Base-by-base conservation (phyloP, 2,888 invertebrate genomes). In the Euzophera pinguis region DNA sequence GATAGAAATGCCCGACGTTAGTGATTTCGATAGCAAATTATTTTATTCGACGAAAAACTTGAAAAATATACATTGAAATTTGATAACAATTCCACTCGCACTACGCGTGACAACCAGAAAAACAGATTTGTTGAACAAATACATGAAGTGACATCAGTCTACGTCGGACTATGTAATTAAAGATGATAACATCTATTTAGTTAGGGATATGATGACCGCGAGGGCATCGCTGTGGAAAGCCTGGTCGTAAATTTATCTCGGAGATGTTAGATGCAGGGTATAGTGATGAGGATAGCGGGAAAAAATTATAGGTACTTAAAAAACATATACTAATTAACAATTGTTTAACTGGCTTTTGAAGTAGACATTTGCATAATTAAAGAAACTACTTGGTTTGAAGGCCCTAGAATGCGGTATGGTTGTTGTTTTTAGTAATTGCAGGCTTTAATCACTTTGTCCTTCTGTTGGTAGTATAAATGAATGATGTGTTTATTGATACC, bases 131-230 rank as follows among this genome's bases (percentile, higher is more conserved):
- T 60, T 57, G 54, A 58, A 55, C 51, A 65, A 66, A 71, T 63
- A 64, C 52, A 47, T 67, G 62, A 41, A 47, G 61, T 64, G 78
- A 79, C 75, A 78, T 56, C 61, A 64, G 55, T 65, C 63, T 54
- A 57, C 74, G 75, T 75, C 74, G 83, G 82, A 81, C 83, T 78
- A 60, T 79, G 76, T 79, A 83, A 79, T 81, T 75, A 81, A 71
- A 66, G 63, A 56, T 53, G 58, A 56, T 63, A 70, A 69, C 82
- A 81, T 72, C 71, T 63, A 84, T 88, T 88, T 88, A 81, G 65
- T 79, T 71, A 79, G 73, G 76, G 81, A 84, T 85, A 74, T 60
- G 78, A 83, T 87, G 86, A 86, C 87, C 37, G 37, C 80, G 76
- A 78, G 74, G 78, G 67, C 78, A 69, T 57, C 59, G 65, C 66